These are phyloP conservation scores for Asteroscopus sphinx DNA, from an alignment of 2,888 invertebrate genomes.

Conservation along the genomic window DNA sequence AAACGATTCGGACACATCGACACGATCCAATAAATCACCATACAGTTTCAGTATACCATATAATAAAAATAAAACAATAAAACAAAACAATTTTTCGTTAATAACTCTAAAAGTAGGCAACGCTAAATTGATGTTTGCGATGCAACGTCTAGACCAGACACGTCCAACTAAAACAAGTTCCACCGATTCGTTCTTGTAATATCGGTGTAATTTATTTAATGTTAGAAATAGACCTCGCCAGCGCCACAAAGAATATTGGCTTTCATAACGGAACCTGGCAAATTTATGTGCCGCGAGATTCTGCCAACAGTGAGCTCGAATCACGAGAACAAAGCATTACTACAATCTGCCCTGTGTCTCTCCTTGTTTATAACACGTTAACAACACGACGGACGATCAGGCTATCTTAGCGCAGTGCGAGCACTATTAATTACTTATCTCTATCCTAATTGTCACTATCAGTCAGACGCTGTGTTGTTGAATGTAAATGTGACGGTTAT, in stretches of 20 bases:
- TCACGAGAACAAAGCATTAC: slow-evolving; percentile 79
- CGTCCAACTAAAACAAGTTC: slow-evolving; percentile 84
- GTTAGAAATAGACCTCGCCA: slow-evolving; percentile 87
- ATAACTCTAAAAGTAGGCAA: slow-evolving; percentile 66
- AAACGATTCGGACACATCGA: slow-evolving; percentile 10
- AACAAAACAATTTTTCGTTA: slow-evolving; percentile 53
- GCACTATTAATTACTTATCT: slow-evolving; percentile 51
- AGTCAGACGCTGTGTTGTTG: slow-evolving; percentile 16
- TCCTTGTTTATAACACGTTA: slow-evolving; percentile 50
- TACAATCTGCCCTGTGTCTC: slow-evolving; percentile 56
- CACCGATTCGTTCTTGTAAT: slow-evolving; percentile 88
- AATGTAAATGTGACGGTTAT: slow-evolving; percentile 24
- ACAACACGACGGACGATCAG: slow-evolving; percentile 45
- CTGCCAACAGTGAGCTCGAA: slow-evolving; percentile 75
- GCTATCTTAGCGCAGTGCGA: slow-evolving; percentile 26
- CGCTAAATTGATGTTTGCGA: slow-evolving; percentile 80
- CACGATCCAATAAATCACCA: slow-evolving; percentile 37
- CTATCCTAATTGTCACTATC: slow-evolving; percentile 47
- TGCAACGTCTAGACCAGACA: slow-evolving; percentile 79
- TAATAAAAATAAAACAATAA: slow-evolving; percentile 32
- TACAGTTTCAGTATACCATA: slow-evolving; percentile 28
- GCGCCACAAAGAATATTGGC: slow-evolving; percentile 88
- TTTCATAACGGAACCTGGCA: slow-evolving; percentile 88
- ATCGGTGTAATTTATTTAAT: slow-evolving; percentile 89
- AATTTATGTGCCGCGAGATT: slow-evolving; percentile 88